A percentile compares a stretch with the other conserved stretches of the same genome.
Evolutionary conservation across 2,888 invertebrate species (phyloP).

Genomic region (Noctua pronuba): DNA sequence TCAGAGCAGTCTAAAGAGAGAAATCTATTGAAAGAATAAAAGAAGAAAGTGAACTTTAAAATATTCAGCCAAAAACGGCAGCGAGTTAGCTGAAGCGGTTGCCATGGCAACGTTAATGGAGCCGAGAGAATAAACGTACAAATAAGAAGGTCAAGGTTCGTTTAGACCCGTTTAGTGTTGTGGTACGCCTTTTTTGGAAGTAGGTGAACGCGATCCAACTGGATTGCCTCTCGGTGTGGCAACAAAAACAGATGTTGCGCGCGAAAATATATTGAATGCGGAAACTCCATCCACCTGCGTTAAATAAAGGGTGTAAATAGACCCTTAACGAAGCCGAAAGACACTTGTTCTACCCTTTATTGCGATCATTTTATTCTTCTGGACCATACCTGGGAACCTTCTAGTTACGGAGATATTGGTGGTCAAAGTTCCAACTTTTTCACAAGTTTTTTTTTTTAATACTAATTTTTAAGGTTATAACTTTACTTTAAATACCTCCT

Average conservation of each 20-base stretch:
- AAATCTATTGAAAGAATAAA: background rate
- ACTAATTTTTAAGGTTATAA: no score
- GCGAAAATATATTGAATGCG: background rate
- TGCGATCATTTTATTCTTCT: no score
- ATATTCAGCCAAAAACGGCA: constrained; percentile 38
- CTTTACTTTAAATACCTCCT: no score
- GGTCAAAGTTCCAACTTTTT: no score
- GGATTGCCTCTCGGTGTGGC: constrained; percentile 64
- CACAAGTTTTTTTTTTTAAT: no score
- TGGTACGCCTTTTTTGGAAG: constrained; percentile 68
- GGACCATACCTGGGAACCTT: no score
- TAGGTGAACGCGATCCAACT: constrained; percentile 69
- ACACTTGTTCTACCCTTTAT: no score
- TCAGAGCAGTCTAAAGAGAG: background rate
- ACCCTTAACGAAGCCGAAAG: no score
- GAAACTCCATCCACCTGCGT: no score
- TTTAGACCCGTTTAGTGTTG: constrained; percentile 67
- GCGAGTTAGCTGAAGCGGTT: constrained; percentile 44
- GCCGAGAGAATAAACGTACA: constrained; percentile 54
- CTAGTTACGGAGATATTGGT: no score
- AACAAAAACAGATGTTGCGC: constrained; percentile 11
- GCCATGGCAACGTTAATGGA: constrained; percentile 56
- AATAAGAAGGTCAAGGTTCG: constrained; percentile 70
- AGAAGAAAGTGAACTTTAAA: constrained; percentile 31
- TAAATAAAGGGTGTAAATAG: no score